These are phyloP conservation scores for Drosophila demipolita DNA, from an alignment of 2,888 invertebrate genomes.

Conservation along the genomic window DNA sequence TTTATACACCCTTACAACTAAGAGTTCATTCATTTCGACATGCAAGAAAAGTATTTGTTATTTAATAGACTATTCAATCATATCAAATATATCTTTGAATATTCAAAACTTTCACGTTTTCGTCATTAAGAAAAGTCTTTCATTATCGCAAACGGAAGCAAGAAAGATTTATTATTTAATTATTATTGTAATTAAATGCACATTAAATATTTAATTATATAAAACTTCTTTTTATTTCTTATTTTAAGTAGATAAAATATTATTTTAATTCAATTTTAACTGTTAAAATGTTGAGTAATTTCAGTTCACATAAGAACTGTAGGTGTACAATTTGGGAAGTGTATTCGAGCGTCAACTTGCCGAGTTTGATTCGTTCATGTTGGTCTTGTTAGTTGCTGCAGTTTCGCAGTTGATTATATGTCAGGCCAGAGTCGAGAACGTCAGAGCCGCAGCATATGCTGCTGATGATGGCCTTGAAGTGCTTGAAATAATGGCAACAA, in stretches of 20 bases:
- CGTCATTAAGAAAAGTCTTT: neutral
- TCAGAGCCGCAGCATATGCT: slow-evolving; percentile 69
- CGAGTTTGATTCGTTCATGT: neutral
- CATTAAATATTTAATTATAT: too few relatives aligned
- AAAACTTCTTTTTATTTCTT: too few relatives aligned
- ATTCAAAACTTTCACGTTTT: neutral
- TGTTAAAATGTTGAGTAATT: too few relatives aligned
- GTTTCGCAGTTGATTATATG: slow-evolving; percentile 72
- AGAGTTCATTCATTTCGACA: neutral
- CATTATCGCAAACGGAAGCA: neutral
- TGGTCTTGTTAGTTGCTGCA: slow-evolving; percentile 35
- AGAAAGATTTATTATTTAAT: too few relatives aligned
- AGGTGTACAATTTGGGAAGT: neutral
- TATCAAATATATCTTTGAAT: neutral
- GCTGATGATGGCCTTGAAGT: slow-evolving; percentile 77
- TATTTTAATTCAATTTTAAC: neutral
- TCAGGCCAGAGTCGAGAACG: slow-evolving; percentile 45
- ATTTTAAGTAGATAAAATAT: neutral
- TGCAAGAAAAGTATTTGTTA: neutral
- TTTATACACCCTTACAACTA: slow-evolving; percentile 9
- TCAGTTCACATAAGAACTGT: neutral
- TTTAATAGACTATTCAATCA: neutral
- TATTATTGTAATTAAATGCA: neutral
- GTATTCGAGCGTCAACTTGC: slow-evolving; percentile 1
- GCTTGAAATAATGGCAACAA: slow-evolving; percentile 27